Evolutionary conservation across 2,113 vertebrate genomes (phyloP).

Genomic region (Climacteris rufus): DNA sequence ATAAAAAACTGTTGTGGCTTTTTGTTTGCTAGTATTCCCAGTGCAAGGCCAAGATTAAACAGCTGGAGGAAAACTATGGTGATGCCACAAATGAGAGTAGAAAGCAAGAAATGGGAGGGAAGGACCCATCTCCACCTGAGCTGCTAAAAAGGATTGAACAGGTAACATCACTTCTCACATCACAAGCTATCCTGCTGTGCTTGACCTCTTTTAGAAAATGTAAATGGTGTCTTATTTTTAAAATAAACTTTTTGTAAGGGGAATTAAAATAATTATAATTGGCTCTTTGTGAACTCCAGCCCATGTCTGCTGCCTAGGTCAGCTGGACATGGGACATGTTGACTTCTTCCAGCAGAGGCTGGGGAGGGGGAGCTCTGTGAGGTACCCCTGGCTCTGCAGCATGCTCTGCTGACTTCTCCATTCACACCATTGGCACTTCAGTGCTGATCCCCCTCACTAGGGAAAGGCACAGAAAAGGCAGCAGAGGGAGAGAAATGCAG

Average conservation of each 20-base stretch:
- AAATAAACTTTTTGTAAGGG: not conserved
- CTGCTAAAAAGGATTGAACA: slow-evolving; percentile 81
- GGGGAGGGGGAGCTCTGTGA: not conserved
- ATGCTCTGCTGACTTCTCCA: too few relatives aligned
- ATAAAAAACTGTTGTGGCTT: not conserved
- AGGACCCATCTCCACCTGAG: slow-evolving; percentile 76
- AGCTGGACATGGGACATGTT: not conserved
- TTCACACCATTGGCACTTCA: not conserved
- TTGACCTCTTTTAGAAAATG: not conserved
- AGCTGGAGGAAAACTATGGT: slow-evolving; percentile 66
- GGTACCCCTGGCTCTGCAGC: not conserved
- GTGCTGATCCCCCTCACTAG: not conserved
- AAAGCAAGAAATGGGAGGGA: slow-evolving; percentile 73
- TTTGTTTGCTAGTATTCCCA: slow-evolving; percentile 79
- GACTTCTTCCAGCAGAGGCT: not conserved
- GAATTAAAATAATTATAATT: not conserved
- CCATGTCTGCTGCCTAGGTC: not conserved
- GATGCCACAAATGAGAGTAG: slow-evolving; percentile 48
- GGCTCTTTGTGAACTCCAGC: not conserved
- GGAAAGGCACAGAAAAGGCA: not conserved
- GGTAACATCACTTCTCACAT: slow-evolving; percentile 57
- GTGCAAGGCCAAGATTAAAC: slow-evolving; percentile 76
- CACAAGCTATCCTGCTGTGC: accelerated
- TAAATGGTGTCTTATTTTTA: not conserved
- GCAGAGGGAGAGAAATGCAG: not conserved